Conservation (phyloP, 2,888 invertebrate species). For the Lobophora halterata region DNA sequence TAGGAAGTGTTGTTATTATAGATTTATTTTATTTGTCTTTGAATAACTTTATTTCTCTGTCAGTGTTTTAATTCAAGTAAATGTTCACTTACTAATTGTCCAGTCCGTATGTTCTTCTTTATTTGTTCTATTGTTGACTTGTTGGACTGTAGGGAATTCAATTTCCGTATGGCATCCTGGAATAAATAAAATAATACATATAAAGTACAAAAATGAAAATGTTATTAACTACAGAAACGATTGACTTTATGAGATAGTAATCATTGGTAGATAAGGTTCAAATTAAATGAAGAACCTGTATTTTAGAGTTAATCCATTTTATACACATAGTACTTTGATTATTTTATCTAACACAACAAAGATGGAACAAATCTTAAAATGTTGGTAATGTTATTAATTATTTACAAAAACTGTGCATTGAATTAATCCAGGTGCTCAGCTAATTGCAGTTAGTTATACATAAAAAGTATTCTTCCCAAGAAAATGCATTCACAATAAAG, state of each 20-base stretch:
- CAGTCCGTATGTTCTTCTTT: constrained; percentile 54
- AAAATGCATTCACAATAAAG: constrained; percentile 1
- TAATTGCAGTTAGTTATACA: too few species aligned
- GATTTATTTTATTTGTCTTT: background rate
- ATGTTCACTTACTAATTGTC: constrained; percentile 55
- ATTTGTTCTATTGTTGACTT: constrained; percentile 80
- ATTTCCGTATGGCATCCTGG: constrained; percentile 85
- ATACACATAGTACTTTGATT: constrained; percentile 4
- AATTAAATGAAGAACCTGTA: constrained; percentile 4
- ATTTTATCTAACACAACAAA: background rate
- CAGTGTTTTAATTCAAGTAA: background rate
- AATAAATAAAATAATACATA: constrained; percentile 33
- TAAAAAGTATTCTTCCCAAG: too few species aligned
- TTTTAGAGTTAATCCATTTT: constrained; percentile 6
- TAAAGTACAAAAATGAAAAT: too few species aligned
- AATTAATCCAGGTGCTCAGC: too few species aligned
- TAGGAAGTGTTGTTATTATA: background rate
- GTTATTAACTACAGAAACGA: too few species aligned
- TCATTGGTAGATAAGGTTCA: too few species aligned
- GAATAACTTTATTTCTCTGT: background rate
- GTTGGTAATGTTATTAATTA: too few species aligned
- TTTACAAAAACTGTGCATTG: too few species aligned
- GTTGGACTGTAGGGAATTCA: constrained; percentile 88
- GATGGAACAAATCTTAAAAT: background rate
- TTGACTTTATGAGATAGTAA: too few species aligned